Conservation (phyloP, 1,140 invertebrate genomes). For the Limonius californicus region DNA sequence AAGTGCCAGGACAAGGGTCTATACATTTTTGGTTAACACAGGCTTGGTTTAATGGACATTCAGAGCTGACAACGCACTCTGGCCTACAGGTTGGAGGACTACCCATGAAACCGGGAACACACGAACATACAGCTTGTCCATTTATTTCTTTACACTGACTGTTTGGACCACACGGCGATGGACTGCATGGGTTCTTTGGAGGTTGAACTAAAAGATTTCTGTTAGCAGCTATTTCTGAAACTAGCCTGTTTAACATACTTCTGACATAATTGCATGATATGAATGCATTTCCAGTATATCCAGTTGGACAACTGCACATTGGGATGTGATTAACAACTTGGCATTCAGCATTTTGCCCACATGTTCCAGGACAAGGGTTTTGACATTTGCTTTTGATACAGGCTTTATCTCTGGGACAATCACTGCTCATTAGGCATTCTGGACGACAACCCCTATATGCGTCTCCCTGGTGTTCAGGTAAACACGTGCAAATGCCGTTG, state of each 20-base stretch:
- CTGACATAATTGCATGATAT: constrained; percentile 48
- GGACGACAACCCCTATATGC: constrained; percentile 59
- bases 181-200: constrained; percentile 48
- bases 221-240: no score
- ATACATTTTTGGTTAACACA: constrained; percentile 62
- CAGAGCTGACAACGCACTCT: constrained; percentile 60
- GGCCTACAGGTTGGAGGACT: constrained; percentile 60
- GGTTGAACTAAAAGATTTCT: constrained; percentile 24
- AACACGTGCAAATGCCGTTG: constrained; percentile 50
- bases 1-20: constrained; percentile 70
- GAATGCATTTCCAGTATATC: constrained; percentile 61
- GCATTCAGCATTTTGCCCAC: constrained; percentile 61
- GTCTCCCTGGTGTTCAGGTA: constrained; percentile 50
- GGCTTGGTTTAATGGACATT: constrained; percentile 55
- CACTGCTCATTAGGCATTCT: constrained; percentile 66
- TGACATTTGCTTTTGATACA: constrained; percentile 68
- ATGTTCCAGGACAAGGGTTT: constrained; percentile 70
- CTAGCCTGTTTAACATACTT: constrained; percentile 40
- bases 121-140: constrained; percentile 65
- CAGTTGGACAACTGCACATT: constrained; percentile 58
- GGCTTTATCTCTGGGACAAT: constrained; percentile 61
- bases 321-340: constrained; percentile 65
- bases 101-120: constrained; percentile 56
- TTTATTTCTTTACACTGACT: constrained; percentile 67
- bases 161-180: constrained; percentile 61